Percentiles rank a stretch among this genome's conserved stretches.
These are phyloP conservation scores for Charanyca ferruginea DNA, from an alignment of 2,888 invertebrate genomes.

Conservation along the genomic window DNA sequence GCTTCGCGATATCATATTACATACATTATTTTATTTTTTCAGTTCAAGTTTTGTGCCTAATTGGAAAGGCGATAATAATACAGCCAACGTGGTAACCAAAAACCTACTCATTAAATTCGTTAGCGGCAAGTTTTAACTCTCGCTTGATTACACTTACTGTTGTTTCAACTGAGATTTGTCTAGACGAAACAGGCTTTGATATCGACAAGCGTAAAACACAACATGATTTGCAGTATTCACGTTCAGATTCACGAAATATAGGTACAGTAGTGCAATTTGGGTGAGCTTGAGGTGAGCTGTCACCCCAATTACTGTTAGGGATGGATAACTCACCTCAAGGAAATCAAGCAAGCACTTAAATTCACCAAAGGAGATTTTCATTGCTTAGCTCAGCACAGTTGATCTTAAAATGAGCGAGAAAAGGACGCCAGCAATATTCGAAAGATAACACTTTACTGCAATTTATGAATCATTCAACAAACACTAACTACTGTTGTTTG, in stretches of 20 bases:
- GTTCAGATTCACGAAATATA: conserved; percentile 4
- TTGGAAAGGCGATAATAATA: conserved; percentile 55
- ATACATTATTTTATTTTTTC: conserved; percentile 29
- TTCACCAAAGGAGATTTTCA: not conserved
- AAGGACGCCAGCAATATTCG: not conserved
- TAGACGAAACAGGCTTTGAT: conserved; percentile 8
- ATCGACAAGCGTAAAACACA: conserved; percentile 3
- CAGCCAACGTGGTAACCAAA: conserved; percentile 45
- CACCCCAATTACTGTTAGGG: not conserved
- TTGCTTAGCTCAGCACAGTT: not conserved
- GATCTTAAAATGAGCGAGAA: conserved; percentile 7
- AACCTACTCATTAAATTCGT: conserved; percentile 55
- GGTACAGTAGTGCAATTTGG: not conserved
- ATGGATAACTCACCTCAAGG: too few species aligned
- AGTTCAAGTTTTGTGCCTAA: conserved; percentile 43
- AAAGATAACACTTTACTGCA: not conserved
- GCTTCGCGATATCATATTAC: conserved; percentile 62
- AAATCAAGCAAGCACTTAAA: not conserved
- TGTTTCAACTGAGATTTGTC: conserved; percentile 20
- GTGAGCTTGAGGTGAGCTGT: not conserved
- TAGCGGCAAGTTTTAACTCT: conserved; percentile 26
- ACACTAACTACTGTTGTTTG: conserved; percentile 10
- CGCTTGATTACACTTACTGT: conserved; percentile 26
- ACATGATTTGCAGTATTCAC: conserved; percentile 13
- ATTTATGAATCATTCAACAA: conserved; percentile 11